Evolutionary conservation across 2,113 vertebrate species (phyloP), one percentile per base, ranked within the genome.

Genomic region (Myanophis thanlyinensis): DNA sequence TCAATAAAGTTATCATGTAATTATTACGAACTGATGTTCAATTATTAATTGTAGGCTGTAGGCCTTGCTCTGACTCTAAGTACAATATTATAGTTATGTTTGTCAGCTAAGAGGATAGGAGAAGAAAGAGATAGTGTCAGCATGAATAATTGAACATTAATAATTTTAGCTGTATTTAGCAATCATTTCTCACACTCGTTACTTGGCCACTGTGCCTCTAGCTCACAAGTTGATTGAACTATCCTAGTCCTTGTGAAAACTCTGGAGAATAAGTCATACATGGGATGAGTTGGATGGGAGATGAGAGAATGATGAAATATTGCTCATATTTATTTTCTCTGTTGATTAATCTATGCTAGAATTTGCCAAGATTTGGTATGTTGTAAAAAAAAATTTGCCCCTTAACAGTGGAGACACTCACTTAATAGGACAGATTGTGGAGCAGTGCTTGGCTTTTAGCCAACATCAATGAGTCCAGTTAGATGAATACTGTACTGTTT

Each of bases 1-100:
- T 96, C 97, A 97, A 98, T 98, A 97, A 97, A 98, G 97, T 97
- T 97, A 98, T 98, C 98, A 98, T 56, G 94, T 95, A 97, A 97
- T 98, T 97, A 98, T 97, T 95, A 96, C 95, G 96, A 94, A 94
- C 96, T 67, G 85, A 92, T 94, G 95, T 97, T 98, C 94, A 97
- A 98, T 98, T 97, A 98, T 98, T 98, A 96, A 98, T 96, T 88
- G 44, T 35, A 96, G 96, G 96, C 97, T 97, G 96, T 95, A 95
- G 97, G 98, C 96, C 94, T 96, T 93, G 97, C 97, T 97, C 95
- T 89, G 92, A 96, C 96, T 94, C 53, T 85, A 96, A 95, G 95
- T 88, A 89, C 94, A 89, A 95, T 87, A 96, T 97, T 95, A 96
- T 93, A 89, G 89, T 95, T 94, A 89, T 94, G 94, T 95, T 96